Conservation (phyloP, 2,888 invertebrate genomes). For the Nyleta sp. region DNA sequence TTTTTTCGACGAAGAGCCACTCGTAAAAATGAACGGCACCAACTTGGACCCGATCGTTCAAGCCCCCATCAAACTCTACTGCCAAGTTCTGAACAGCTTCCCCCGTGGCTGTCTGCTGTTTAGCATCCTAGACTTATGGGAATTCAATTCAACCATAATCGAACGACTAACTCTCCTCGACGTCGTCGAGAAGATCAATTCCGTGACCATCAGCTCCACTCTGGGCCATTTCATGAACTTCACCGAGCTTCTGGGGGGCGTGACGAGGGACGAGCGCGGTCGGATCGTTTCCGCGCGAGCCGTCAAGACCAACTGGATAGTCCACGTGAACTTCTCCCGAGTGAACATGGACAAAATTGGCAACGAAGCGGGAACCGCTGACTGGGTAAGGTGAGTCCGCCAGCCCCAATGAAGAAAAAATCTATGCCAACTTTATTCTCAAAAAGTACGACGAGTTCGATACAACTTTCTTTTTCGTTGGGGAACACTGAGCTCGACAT, state of each 20-base stretch:
- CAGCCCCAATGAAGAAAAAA: slow-evolving; percentile 26
- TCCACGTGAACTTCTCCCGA: slow-evolving; percentile 87
- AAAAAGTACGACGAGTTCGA: background rate
- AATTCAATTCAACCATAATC: slow-evolving; percentile 84
- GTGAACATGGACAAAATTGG: slow-evolving; percentile 87
- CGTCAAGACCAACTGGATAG: slow-evolving; percentile 86
- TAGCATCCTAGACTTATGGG: slow-evolving; percentile 89
- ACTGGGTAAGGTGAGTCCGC: slow-evolving; percentile 85
- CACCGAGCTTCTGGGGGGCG: slow-evolving; percentile 85
- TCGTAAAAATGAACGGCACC: slow-evolving; percentile 66
- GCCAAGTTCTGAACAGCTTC: slow-evolving; percentile 86
- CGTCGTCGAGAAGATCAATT: slow-evolving; percentile 86
- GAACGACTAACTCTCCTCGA: slow-evolving; percentile 85
- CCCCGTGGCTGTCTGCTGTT: slow-evolving; percentile 85
- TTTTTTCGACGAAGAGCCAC: slow-evolving; percentile 77
- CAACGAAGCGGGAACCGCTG: slow-evolving; percentile 89
- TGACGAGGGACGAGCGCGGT: slow-evolving; percentile 85
- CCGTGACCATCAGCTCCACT: slow-evolving; percentile 85
- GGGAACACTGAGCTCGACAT: too few relatives aligned
- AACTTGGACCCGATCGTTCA: slow-evolving; percentile 85
- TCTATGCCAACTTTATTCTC: too few relatives aligned
- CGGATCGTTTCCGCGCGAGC: slow-evolving; percentile 86
- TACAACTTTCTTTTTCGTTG: background rate
- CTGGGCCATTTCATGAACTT: slow-evolving; percentile 87
- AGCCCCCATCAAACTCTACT: slow-evolving; percentile 85